Base-by-base conservation (phyloP, 2,888 invertebrate genomes). In the Merodon equestris region DNA sequence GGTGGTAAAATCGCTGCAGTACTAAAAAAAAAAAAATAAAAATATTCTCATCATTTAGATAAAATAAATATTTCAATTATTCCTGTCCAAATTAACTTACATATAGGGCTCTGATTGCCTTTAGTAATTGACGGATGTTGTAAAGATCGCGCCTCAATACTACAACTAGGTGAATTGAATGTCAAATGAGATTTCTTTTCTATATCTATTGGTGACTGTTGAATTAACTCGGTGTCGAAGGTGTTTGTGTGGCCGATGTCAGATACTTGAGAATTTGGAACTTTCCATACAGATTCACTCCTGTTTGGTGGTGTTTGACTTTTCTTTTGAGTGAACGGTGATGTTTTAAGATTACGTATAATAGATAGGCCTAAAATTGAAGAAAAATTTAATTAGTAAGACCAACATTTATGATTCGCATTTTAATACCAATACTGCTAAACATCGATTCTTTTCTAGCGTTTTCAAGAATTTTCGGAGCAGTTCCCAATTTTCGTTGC, bases 41-140 rank as follows among this genome's bases (percentile, higher is more conserved):
- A 10, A 10, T 14, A 17, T 45, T 3, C 13, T 36, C 1, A 47
- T 27, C 27, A n/a, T 3, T 38, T 45, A 15, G 14, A 14, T 44
- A 9, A 40, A 42, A 5, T n/a, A 40, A 9, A 40, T 9, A 9
- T 27, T 27, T n/a, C 3, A 40, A 40, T 7, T 34, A 13, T 18
- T 19, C n/a, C n/a, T n/a, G n/a, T n/a, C n/a, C n/a, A n/a, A n/a
- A n/a, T 13, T 5, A 53, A 66, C 53, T 81, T 81, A 89, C 89
- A 89, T 86, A 94, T 93, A 40, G 94, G 94, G 89, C 94, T 94
- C 63, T 94, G 94, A 89, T 93, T 94, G 81, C 93, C 94, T 47
- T 92, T 92, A 84, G 87, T 82, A 77, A 86, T 85, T 38, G 34
- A 9, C 47, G 82, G 58, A 74, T 81, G 81, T 81, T 83, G 82